Base-by-base conservation (phyloP, 1,140 invertebrate species). In the Megathymus violae region DNA sequence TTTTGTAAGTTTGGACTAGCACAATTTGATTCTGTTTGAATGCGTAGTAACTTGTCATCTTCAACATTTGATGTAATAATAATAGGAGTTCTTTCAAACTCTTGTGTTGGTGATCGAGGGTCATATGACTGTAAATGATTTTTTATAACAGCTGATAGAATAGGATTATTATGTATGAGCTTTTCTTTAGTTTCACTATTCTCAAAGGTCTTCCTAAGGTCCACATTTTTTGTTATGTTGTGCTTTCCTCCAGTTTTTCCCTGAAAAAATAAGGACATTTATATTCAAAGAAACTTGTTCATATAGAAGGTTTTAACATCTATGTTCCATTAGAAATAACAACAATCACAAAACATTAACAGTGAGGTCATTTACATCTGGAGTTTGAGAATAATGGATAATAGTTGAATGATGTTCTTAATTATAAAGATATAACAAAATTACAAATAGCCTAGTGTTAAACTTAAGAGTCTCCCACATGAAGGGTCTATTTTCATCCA, bases 91-190 rank as follows among this genome's bases (percentile, higher is more conserved):
- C 88, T 66, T 56, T 91, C 85, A 82, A 91, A 84, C 16, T 91
- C 88, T 56, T 86, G 82, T 44, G 87, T 81, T 34, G 88, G 88
- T 7, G 88, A 91, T 4, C 88, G 80, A 44, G 88, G 88, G 52
- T 91, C 88, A 71, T 85, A 91, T 13, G 80, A 88, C 13, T 89
- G 88, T 27, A 91, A 76, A 47, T 89, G 88, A 66, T 89, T 91
- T 65, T 89, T 89, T 50, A 89, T 89, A 56, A 91, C 88, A 50
- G 88, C 88, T 14, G 88, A 83, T 5, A 91, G 62, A 50, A 89
- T 89, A 3, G 88, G 87, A 63, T 91, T 91, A 22, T 91, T 91
- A 27, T 85, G 85, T 63, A 89, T 85, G 16, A 88, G 62, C 47
- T 89, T 89, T 52, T 83, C 82, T 34, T 91, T 82, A 17, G 62